Percentiles rank a stretch among this genome's conserved stretches.
phyloP scores from a whole-genome alignment of 2,113 vertebrate genomes.

The Amia ocellicauda region DNA sequence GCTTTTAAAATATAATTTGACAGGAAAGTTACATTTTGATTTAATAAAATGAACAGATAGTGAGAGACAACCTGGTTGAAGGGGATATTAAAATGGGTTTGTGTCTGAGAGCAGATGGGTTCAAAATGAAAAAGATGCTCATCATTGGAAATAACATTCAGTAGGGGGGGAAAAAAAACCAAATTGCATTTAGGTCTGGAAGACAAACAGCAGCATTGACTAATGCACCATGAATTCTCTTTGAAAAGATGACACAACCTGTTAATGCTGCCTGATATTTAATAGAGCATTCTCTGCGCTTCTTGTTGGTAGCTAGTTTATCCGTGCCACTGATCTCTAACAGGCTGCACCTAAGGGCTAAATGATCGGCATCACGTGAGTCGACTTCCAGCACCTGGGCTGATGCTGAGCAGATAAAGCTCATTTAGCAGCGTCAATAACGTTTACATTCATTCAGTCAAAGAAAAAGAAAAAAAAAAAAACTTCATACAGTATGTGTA shows the following conservation, averaged over 20 bases:
- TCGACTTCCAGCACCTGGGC: not conserved
- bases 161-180: not conserved
- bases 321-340: not conserved
- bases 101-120: not conserved
- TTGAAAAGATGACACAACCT: not conserved
- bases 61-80: no score
- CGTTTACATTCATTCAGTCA: no score
- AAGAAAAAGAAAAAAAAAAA: no score
- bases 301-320: not conserved
- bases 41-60: no score
- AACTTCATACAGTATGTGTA: no score
- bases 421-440: no score
- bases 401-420: not conserved
- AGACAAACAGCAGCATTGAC: not conserved
- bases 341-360: not conserved
- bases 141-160: not conserved
- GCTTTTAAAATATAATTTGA: no score
- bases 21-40: no score
- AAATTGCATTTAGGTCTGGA: not conserved
- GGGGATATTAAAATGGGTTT: not conserved
- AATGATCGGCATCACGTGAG: not conserved
- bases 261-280: not conserved
- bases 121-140: not conserved
- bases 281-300: not conserved
- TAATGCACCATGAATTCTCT: not conserved